phyloP scores from a whole-genome alignment of 2,113 vertebrate species.

The Zosterops pallidus region DNA sequence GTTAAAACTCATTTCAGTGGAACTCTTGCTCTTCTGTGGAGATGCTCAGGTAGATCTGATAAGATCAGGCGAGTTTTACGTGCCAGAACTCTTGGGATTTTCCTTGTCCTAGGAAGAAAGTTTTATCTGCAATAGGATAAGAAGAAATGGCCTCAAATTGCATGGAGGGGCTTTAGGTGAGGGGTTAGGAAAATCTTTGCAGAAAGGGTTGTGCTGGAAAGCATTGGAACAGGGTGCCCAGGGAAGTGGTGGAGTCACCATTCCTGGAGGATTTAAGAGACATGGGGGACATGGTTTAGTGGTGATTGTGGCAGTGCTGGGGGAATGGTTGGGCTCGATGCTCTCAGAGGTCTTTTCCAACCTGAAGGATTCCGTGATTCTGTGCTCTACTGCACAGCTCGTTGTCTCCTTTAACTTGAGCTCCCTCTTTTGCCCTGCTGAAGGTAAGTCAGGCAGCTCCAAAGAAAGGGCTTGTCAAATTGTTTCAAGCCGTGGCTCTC shows the following conservation, averaged over 20 bases:
- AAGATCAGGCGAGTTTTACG: background rate
- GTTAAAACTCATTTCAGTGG: background rate
- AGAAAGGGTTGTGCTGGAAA: background rate
- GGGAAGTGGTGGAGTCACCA: background rate
- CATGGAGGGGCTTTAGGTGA: rapidly evolving
- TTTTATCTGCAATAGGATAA: background rate
- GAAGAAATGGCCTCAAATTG: background rate
- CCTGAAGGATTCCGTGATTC: background rate
- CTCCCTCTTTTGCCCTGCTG: slow-evolving; percentile 45
- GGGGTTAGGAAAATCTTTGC: background rate
- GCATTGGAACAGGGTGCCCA: background rate
- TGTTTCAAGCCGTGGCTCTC: background rate
- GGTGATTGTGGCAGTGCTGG: background rate
- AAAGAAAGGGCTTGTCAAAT: background rate
- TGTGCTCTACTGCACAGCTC: background rate
- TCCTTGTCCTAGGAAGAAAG: background rate
- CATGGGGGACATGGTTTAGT: background rate
- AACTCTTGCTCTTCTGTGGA: background rate
- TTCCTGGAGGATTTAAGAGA: background rate
- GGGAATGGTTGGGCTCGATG: background rate
- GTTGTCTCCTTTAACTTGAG: slow-evolving; percentile 12
- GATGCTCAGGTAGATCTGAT: background rate
- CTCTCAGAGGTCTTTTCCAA: background rate
- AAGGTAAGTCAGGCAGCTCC: slow-evolving; percentile 50
- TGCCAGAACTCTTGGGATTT: background rate